These are phyloP conservation scores for Gallinago undulata DNA, from an alignment of 2,113 vertebrate species.

Conservation along the genomic window DNA sequence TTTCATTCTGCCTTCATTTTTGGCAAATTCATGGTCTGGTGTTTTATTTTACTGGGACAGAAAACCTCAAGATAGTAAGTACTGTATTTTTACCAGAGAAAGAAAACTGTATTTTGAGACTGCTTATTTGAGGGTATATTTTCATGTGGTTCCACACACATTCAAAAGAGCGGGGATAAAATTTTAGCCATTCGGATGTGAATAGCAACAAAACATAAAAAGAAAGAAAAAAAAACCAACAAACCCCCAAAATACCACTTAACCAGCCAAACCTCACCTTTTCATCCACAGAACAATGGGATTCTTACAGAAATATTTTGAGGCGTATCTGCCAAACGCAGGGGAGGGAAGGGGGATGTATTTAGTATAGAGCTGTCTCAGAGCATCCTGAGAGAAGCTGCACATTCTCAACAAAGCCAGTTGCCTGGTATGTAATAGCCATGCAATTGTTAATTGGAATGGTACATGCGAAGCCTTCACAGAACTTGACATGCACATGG, in stretches of 20 bases:
- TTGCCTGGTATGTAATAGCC: not conserved
- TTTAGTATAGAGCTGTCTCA: not conserved
- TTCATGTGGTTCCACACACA: not conserved
- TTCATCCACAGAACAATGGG: not conserved
- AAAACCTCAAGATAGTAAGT: not conserved
- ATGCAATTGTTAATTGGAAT: not conserved
- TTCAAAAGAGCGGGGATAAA: not conserved
- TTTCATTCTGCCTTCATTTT: not conserved
- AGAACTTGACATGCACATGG: fast-evolving
- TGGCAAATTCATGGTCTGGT: not conserved
- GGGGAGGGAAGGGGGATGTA: not conserved
- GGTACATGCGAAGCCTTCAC: not conserved
- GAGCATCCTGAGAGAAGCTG: not conserved
- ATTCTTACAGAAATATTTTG: not conserved
- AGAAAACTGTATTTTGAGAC: not conserved
- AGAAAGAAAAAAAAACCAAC: not conserved
- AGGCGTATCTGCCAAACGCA: not conserved
- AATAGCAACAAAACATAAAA: not conserved
- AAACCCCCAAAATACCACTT: not conserved
- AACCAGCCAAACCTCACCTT: not conserved
- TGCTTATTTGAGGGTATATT: not conserved
- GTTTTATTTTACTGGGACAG: not conserved
- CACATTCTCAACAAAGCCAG: not conserved
- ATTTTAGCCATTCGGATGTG: not conserved
- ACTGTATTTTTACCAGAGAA: not conserved